phyloP scores from a whole-genome alignment of 2,888 invertebrate genomes.

The Clostera curtula region DNA sequence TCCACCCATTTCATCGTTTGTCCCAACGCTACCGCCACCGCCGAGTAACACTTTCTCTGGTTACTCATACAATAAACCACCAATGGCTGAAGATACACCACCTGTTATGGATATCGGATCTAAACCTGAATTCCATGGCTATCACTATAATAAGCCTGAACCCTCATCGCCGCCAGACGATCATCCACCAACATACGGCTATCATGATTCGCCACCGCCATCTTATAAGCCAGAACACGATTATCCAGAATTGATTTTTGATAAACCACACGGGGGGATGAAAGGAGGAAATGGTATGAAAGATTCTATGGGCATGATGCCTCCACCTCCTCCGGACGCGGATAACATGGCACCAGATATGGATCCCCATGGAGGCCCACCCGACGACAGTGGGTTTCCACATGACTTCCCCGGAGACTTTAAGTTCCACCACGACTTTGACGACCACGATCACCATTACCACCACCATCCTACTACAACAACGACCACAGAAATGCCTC shows the following conservation, averaged over 20 bases:
- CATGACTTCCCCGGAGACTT: constrained; percentile 62
- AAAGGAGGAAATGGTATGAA: constrained; percentile 37
- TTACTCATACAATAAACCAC: constrained; percentile 57
- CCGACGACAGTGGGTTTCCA: constrained; percentile 58
- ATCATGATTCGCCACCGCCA: constrained; percentile 29
- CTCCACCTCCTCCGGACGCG: constrained; percentile 42
- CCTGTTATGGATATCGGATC: constrained; percentile 24
- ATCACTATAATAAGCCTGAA: constrained; percentile 42
- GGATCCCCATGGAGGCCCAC: constrained; percentile 27
- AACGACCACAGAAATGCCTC: constrained; percentile 69
- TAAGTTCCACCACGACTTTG: constrained; percentile 59
- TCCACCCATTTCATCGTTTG: constrained; percentile 28
- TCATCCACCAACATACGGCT: constrained; percentile 28
- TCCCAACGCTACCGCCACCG: constrained; percentile 44
- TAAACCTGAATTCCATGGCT: constrained; percentile 48
- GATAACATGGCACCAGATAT: constrained; percentile 36
- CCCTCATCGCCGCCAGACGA: constrained; percentile 30
- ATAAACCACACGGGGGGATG: constrained; percentile 38
- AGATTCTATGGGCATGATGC: constrained; percentile 48
- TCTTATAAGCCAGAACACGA: constrained; percentile 36
- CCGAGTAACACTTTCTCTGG: constrained; percentile 43
- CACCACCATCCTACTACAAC: constrained; percentile 54
- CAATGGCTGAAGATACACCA: constrained; percentile 32
- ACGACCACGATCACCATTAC: constrained; percentile 50
- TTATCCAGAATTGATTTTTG: constrained; percentile 50